A percentile compares a stretch with the other conserved stretches of the same genome.
These are phyloP conservation scores for Rhinichthys osculus DNA, from an alignment of 2,797 vertebrate genomes.

Conservation along the genomic window DNA sequence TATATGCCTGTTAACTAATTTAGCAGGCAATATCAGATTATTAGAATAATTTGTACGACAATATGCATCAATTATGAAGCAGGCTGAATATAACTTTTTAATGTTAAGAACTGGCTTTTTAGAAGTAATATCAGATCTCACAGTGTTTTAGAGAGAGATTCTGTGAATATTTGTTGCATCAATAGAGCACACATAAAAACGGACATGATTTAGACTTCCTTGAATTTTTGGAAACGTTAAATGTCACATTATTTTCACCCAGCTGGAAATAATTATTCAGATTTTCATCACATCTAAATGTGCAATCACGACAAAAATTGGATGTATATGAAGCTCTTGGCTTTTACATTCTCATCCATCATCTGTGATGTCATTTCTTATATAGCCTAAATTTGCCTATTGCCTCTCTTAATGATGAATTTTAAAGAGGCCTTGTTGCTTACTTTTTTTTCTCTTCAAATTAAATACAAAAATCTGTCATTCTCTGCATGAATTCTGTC, in stretches of 20 bases:
- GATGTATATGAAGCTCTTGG: background rate
- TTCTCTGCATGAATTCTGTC: slow-evolving; percentile 27
- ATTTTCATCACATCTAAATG: background rate
- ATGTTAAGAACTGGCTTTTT: slow-evolving; percentile 17
- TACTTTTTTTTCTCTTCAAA: slow-evolving; percentile 6
- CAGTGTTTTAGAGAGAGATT: background rate
- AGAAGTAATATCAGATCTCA: background rate
- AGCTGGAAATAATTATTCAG: background rate
- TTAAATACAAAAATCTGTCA: slow-evolving; percentile 35
- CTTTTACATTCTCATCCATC: background rate
- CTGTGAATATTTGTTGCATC: background rate
- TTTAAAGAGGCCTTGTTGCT: slow-evolving; percentile 59
- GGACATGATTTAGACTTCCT: background rate
- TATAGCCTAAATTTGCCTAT: background rate
- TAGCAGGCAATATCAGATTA: slow-evolving; percentile 31
- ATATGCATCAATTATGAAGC: slow-evolving; percentile 33
- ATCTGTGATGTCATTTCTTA: slow-evolving; percentile 11
- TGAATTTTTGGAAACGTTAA: background rate
- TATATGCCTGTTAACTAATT: slow-evolving; percentile 47
- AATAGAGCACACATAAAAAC: background rate
- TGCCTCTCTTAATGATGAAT: slow-evolving; percentile 23
- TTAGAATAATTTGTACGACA: slow-evolving; percentile 40
- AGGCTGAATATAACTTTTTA: slow-evolving; percentile 27
- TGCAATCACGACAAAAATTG: background rate
- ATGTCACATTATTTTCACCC: background rate